Conservation (phyloP, 2,888 invertebrate genomes). For the Andrena praecox region DNA sequence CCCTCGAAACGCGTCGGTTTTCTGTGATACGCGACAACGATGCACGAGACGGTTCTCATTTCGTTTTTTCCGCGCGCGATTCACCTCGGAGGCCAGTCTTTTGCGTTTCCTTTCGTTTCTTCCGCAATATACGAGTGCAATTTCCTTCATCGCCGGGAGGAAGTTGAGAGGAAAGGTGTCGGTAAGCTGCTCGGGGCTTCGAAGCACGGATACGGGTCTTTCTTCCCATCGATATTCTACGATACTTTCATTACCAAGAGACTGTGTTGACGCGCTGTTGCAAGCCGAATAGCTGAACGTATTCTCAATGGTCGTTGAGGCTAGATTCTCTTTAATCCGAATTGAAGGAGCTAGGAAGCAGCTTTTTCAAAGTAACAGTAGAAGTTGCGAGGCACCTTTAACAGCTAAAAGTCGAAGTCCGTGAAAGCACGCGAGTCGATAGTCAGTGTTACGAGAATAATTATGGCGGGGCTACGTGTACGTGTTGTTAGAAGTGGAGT, state of each 20-base stretch:
- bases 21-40: constrained; percentile 72
- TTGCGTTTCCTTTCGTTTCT: constrained; percentile 20
- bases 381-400: not conserved
- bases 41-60: constrained; percentile 40
- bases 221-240: not conserved
- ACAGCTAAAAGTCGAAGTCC: too few species aligned
- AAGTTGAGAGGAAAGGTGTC: constrained; percentile 7
- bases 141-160: constrained; percentile 27
- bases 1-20: constrained; percentile 63
- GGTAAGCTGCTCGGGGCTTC: not conserved
- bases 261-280: not conserved
- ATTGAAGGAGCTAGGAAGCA: not conserved
- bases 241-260: not conserved
- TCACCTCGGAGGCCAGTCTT: constrained; percentile 16
- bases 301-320: not conserved
- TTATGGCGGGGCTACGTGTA: not conserved
- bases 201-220: constrained; percentile 3
- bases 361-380: not conserved
- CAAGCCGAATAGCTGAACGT: not conserved
- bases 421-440: too few species aligned
- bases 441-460: too few species aligned
- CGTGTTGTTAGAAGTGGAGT: constrained; percentile 19
- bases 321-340: not conserved
- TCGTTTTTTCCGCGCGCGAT: constrained; percentile 33
- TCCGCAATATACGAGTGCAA: constrained; percentile 37